Evolutionary conservation across 2,888 invertebrate genomes (phyloP), one percentile per base, ranked within the genome.

Genomic region (Netelia virgata): DNA sequence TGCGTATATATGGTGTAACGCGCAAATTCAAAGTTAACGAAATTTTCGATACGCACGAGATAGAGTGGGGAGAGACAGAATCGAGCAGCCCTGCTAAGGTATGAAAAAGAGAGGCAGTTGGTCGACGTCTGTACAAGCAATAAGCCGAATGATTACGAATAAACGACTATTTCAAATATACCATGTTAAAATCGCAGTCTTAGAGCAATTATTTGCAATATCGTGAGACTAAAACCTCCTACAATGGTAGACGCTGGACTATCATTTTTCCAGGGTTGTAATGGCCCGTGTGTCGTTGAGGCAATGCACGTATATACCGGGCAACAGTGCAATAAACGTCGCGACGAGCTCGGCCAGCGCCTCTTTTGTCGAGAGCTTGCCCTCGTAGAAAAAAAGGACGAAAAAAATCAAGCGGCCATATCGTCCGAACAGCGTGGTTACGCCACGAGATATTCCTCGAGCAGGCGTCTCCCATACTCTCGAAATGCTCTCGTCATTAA

Each of bases 291-390:
- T 16, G 28, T 28, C 79, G 75, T 76, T 76, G 43, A 53, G 3
- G 41, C 20, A 57, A 20, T 18, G 75, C 10, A 53, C 28, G 75
- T 16, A 28, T 18, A 43, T 61, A 68, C 61, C 61, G 55, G 55
- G 41, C 72, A 76, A 76, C 82, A 75, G 61, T 68, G 83, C 53
- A 61, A 80, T 83, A 83, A 83, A 83, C 53, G 79, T 83, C 83
- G 72, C n/a, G 80, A 20, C 55, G 75, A 76, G 66, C 47, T 72
- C 57, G 76, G 63, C 61, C 76, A 61, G 43, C 75, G 75, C 72
- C 75, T 79, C 64, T 70, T 66, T 75, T 8, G 8, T 53, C 75
- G 57, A 36, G 76, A 68, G 76, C 47, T 18, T 50, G 1, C 36
- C 36, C 50, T 76, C 80, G 76, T 80, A 80, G 74, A 74, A 36